Conservation (phyloP, 2,113 vertebrate genomes). For the Perca fluviatilis region DNA sequence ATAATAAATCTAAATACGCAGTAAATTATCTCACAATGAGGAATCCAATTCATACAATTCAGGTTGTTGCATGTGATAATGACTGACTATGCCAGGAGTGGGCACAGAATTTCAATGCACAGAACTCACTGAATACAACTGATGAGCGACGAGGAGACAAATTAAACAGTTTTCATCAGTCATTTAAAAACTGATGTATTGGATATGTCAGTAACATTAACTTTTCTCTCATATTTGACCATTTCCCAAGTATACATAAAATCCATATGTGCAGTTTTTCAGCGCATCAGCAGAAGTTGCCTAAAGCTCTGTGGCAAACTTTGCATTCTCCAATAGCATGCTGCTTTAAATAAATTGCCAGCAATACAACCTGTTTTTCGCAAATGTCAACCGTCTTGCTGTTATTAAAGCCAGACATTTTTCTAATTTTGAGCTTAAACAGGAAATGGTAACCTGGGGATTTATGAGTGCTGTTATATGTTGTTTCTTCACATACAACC, state of each 20-base stretch:
- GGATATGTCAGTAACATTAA: constrained; percentile 26
- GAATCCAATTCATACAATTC: constrained; percentile 72
- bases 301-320: constrained; percentile 5
- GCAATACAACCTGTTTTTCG: constrained; percentile 42
- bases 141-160: constrained; percentile 37
- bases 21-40: constrained; percentile 53
- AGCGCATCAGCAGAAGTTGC: constrained; percentile 30
- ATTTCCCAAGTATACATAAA: constrained; percentile 14
- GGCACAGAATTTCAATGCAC: constrained; percentile 19
- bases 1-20: constrained; percentile 66
- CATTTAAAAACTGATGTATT: constrained; percentile 3
- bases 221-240: constrained; percentile 6
- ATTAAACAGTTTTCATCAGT: constrained; percentile 26
- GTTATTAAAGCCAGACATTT: constrained; percentile 46
- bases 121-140: not conserved
- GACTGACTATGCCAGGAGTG: constrained; percentile 11
- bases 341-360: constrained; percentile 44
- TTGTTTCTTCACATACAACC: constrained; percentile 2
- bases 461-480: constrained; percentile 38
- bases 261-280: constrained; percentile 32
- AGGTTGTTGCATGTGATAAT: constrained; percentile 61
- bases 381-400: constrained; percentile 29
- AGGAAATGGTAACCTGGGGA: constrained; percentile 56
- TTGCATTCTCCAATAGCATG: constrained; percentile 14
- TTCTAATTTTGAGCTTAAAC: constrained; percentile 25